Base-by-base conservation (phyloP, 2,888 invertebrate species). In the Timandra comae region DNA sequence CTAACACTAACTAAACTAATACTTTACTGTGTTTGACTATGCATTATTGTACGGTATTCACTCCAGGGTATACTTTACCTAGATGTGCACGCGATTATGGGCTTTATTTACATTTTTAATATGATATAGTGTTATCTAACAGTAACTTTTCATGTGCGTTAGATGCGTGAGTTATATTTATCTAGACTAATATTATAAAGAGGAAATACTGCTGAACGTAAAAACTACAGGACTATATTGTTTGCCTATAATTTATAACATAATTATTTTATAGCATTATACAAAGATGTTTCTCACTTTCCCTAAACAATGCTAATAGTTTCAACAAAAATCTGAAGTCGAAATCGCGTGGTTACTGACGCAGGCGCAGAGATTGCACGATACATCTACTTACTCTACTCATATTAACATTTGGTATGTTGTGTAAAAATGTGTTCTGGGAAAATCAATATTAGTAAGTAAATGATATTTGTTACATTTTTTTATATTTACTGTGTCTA, bases 1-100 rank as follows among this genome's bases (percentile, higher is more conserved):
- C 12, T 38, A 38, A 38, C 30, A 29, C 25, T 21, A 12, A 24
- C 23, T 33, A 33, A 33, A 24, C 33, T 30, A 33, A 38, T 33
- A 10, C 38, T 6, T 7, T 11, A 20, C 28, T 5, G 13, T 33
- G 19, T 38, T 29, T 27, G 29, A 30, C 33, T 38, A 38, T 38
- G 30, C 33, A 38, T 34, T 22, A 25, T 26, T 30, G 25, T 31
- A 24, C 11, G 11, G 24, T 24, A 24, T 10, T 7, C 10, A 24
- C 11, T 24, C 16, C 16, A 7, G 9, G 11, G 11, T 24, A 24
- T 24, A 24, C 24, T 24, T 24, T 24, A 16, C 16, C 16, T 16
- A 16, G 16, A 16, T 16, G 24, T 24, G 24, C 11, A 10, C 9
- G 7, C 10, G 10, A 24, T 24, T 24, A 24, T 24, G 11, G 3